These are phyloP conservation scores for Palythoa grandiflora DNA, from an alignment of 92 coral and sea anemone species.

Conservation along the genomic window DNA sequence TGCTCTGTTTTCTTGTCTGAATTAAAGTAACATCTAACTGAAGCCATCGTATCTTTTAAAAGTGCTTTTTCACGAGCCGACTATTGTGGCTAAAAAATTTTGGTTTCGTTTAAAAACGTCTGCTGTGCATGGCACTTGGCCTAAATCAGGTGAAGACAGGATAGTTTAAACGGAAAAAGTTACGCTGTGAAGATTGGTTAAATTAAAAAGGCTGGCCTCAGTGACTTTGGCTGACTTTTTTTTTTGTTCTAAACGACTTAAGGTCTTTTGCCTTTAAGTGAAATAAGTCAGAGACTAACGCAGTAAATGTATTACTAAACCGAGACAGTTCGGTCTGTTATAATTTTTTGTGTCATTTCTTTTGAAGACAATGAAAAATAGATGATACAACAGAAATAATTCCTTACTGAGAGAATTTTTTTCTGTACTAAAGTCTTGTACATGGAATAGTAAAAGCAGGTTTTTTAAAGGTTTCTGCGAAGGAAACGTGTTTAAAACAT, in stretches of 20 bases:
- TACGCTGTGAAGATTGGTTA: neutral
- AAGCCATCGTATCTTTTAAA: neutral
- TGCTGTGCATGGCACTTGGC: neutral
- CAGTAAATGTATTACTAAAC: neutral
- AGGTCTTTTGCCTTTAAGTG: neutral
- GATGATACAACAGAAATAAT: slow-evolving; percentile 2
- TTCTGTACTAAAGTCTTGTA: neutral
- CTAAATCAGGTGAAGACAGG: neutral
- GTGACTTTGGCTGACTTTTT: slow-evolving; percentile 43
- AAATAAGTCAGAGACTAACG: neutral
- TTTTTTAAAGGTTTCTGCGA: neutral
- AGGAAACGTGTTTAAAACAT: neutral
- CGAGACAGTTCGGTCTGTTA: neutral
- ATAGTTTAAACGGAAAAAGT: neutral
- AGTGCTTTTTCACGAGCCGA: neutral
- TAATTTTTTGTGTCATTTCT: slow-evolving; percentile 10
- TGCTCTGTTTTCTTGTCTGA: neutral
- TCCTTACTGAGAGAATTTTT: neutral
- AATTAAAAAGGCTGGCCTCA: neutral
- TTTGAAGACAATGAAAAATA: slow-evolving; percentile 19
- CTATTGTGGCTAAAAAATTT: neutral
- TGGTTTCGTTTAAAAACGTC: neutral
- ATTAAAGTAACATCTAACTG: neutral
- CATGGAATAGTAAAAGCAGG: neutral
- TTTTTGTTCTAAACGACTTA: neutral